Evolutionary conservation across 2,797 vertebrate genomes (phyloP), one percentile per base, ranked within the genome.

Genomic region (Peromyscus melanophrys): DNA sequence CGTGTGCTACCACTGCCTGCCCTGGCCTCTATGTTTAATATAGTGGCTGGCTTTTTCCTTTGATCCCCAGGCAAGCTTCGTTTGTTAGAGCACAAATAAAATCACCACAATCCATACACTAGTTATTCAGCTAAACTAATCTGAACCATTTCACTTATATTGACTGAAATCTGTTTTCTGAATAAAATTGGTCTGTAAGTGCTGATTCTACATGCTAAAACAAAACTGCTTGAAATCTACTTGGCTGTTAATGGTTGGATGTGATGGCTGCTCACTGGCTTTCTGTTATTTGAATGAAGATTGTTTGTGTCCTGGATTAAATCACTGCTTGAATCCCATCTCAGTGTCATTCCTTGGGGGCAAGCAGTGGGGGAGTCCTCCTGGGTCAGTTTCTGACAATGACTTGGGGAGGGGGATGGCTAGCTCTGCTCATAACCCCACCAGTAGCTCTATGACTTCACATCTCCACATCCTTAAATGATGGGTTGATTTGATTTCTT

Each of bases 241-340:
- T 95, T 89, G 86, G 27, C 40, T 73, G 1, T 71, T 80, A 25
- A 13, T 83, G 46, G 10, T 92, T 96, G 71, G 90, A 81, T 63
- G 83, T n/a, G 75, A n/a, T 59, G 85, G 73, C 34, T 71, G 7
- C 52, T 77, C 9, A 25, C 27, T 82, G 73, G 37, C 88, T 76
- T 40, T 63, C 1, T 88, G 52, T 76, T 89, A 46, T 92, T 87
- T 84, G 71, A 84, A 93, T 49, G 87, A 71, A 73, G 37, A 6
- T 86, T 75, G 31, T 94, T 82, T 92, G 86, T 84, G 19, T 34
- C 29, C 78, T 89, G 88, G 17, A 43, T 37, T 34, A 63, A 76
- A 63, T 87, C 82, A 71, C 21, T 57, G 55, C 11, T 95, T 17
- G 63, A 92, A 93, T 78, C 43, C 76, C 37, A 65, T 27, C 31